A percentile compares a stretch with the other conserved stretches of the same genome.
Conservation (phyloP, 2,797 vertebrate genomes). For the Sebastes diaconus region DNA sequence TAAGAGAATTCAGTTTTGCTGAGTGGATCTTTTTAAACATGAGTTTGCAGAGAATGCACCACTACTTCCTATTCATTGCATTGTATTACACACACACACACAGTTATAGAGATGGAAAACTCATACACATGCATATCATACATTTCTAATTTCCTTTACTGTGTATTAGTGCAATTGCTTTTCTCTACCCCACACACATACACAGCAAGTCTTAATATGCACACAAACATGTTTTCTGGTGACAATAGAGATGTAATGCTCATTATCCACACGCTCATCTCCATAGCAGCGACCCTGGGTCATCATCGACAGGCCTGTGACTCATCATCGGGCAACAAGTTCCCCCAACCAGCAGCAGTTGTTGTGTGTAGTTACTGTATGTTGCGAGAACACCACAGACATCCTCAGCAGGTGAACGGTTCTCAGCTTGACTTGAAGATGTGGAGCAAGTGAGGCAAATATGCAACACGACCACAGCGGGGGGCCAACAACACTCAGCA, state of each 20-base stretch:
- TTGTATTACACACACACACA: neutral
- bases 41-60: neutral
- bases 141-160: conserved; percentile 22
- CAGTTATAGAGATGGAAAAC: neutral
- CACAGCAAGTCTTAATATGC: neutral
- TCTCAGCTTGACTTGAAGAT: conserved; percentile 22
- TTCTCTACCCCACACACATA: neutral
- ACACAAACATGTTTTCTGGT: neutral
- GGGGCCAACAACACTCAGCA: neutral
- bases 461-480: neutral
- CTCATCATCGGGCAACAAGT: conserved; percentile 7
- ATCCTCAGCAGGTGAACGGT: neutral
- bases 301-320: neutral
- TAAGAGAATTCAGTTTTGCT: neutral
- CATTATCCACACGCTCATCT: conserved; percentile 20
- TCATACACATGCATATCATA: conserved; percentile 15
- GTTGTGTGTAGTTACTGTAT: neutral
- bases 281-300: neutral
- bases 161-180: neutral
- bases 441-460: neutral
- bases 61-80: conserved; percentile 5
- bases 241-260: conserved; percentile 18
- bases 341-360: neutral
- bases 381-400: neutral
- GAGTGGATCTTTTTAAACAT: conserved; percentile 20